Evolutionary conservation across 2,888 invertebrate species (phyloP).

Genomic region (Caenorhabditis sulstoni): DNA sequence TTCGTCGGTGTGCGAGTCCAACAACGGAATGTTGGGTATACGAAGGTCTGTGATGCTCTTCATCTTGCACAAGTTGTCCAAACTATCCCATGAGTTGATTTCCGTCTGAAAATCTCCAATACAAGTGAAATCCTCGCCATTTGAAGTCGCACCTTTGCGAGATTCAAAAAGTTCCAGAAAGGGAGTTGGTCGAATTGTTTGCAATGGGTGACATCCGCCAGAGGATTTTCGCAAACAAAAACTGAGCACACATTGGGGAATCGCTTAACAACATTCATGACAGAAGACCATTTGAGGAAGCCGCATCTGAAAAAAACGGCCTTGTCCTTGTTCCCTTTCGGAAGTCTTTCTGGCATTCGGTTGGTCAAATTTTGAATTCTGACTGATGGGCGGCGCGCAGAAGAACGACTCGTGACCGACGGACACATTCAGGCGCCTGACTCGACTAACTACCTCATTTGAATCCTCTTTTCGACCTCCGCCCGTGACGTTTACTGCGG

Average conservation of each 20-base stretch:
- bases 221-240: conserved; percentile 84
- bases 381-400: background rate
- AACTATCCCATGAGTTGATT: conserved; percentile 81
- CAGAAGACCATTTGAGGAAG: conserved; percentile 65
- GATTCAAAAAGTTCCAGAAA: conserved; percentile 61
- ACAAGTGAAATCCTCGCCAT: background rate
- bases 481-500: conserved; percentile 47
- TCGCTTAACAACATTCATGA: conserved; percentile 62
- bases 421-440: conserved; percentile 34
- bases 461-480: conserved; percentile 4
- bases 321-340: background rate
- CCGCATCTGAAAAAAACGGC: conserved; percentile 63
- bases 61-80: conserved; percentile 92
- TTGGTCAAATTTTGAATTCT: background rate
- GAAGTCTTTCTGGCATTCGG: conserved; percentile 8
- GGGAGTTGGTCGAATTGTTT: conserved; percentile 50
- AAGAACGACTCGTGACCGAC: conserved; percentile 46
- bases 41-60: conserved; percentile 90
- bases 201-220: conserved; percentile 67
- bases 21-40: conserved; percentile 86
- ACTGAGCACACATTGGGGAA: conserved; percentile 81
- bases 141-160: conserved; percentile 56
- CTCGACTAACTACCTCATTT: conserved; percentile 40
- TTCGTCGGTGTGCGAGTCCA: conserved; percentile 78
- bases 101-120: conserved; percentile 60